Conservation (phyloP, 2,113 vertebrate genomes). For the Larimichthys polyactis region DNA sequence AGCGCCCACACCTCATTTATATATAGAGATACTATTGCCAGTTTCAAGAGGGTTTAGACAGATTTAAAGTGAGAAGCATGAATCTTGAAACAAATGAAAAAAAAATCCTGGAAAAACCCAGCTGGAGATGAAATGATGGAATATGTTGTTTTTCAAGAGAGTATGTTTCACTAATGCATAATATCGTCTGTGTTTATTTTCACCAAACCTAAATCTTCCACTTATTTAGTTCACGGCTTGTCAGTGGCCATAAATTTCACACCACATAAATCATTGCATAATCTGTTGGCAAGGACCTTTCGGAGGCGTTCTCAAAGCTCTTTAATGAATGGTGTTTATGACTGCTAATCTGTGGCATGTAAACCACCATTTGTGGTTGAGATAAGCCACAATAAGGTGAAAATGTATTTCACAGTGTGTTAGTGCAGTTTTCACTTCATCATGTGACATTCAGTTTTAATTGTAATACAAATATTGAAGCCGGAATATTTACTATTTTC, state of each 20-base stretch:
- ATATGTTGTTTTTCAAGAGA: constrained; percentile 63
- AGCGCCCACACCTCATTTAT: constrained; percentile 65
- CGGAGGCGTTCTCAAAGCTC: constrained; percentile 43
- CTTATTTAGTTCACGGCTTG: constrained; percentile 71
- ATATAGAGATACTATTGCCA: constrained; percentile 30
- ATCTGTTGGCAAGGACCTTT: constrained; percentile 74
- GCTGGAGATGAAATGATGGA: constrained; percentile 66
- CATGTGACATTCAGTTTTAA: constrained; percentile 27
- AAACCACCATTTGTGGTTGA: constrained; percentile 65
- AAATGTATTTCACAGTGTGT: constrained; percentile 49
- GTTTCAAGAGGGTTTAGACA: constrained; percentile 52
- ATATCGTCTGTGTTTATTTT: constrained; percentile 78
- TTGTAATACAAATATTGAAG: constrained; percentile 7
- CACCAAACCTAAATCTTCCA: constrained; percentile 64
- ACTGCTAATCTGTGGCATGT: constrained; percentile 73
- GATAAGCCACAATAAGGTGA: constrained; percentile 74
- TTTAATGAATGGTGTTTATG: constrained; percentile 79
- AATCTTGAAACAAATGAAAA: constrained; percentile 58
- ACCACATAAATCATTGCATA: constrained; percentile 80
- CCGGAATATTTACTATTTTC: constrained; percentile 21
- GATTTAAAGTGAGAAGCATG: constrained; percentile 36
- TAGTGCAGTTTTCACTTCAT: constrained; percentile 28
- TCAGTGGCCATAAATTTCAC: constrained; percentile 73
- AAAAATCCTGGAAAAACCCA: constrained; percentile 51
- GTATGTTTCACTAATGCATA: constrained; percentile 68